phyloP scores from a whole-genome alignment of 2,113 vertebrate species.

The Deroptyus accipitrinus region DNA sequence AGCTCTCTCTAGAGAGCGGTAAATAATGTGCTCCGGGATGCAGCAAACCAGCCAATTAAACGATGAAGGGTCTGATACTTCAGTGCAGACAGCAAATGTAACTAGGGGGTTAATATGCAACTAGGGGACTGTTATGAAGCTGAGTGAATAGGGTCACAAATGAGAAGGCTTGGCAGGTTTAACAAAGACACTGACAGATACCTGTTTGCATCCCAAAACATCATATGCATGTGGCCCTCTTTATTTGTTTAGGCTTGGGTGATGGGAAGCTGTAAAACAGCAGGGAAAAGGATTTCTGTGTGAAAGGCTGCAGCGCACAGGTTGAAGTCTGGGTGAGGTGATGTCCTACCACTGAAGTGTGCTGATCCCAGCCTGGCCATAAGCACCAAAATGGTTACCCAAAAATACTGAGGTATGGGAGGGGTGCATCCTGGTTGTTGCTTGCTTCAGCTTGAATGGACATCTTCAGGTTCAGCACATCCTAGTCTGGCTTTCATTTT shows the following conservation, averaged over 20 bases:
- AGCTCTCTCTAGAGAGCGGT: not conserved
- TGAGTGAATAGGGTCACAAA: not conserved
- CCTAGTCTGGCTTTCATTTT: not conserved
- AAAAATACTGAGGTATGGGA: not conserved
- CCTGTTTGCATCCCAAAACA: not conserved
- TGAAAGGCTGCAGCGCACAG: not conserved
- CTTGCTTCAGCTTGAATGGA: not conserved
- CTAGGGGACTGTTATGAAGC: not conserved
- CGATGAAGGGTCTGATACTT: rapidly evolving
- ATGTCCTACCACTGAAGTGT: not conserved
- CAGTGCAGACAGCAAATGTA: rapidly evolving
- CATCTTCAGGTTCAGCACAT: not conserved
- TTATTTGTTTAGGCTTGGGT: not conserved
- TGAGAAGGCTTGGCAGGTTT: not conserved
- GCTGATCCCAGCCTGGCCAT: not conserved
- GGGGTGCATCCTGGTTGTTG: not conserved
- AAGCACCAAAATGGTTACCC: not conserved
- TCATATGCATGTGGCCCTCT: not conserved
- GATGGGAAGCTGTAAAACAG: not conserved
- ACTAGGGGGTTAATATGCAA: rapidly evolving
- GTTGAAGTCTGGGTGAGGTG: not conserved
- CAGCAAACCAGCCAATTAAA: not conserved
- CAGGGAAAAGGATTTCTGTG: not conserved
- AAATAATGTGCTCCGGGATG: not conserved
- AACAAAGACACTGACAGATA: not conserved